Base-by-base conservation (phyloP, 2,113 vertebrate species). In the Pomatostomus ruficeps region DNA sequence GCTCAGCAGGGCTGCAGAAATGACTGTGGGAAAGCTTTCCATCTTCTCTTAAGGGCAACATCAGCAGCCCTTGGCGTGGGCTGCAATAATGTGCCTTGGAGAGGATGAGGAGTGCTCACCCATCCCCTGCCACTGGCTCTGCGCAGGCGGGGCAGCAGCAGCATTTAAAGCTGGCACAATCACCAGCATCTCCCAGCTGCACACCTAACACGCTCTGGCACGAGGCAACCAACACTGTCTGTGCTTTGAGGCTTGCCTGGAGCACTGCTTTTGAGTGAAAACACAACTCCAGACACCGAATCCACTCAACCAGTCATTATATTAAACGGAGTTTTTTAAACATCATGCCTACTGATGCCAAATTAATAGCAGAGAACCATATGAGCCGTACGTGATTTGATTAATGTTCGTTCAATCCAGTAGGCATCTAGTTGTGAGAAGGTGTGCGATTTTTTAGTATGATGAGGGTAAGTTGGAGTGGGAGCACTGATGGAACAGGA, bases 221-320 rank as follows among this genome's bases (percentile, higher is more conserved):
- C 0, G 0, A 73, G 45, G 19, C 2, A 15, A 7, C 59, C 61
- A 54, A 1, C 1, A 0, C 52, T 63, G 43, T 45, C 49, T 1
- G 1, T 58, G 42, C 43, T 73, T 52, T 71, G 84, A 71, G 46
- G 31, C 61, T 57, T 52, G 14, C 24, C 36, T 85, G 55, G 38
- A 88, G 43, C 23, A 5, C 23, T 0, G 1, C 38, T 91, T 57
- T 19, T 59, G 31, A 40, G 19, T 0, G 1, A 58, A 55, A 58
- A 67, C 4, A 3, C 14, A n/a, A 7, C 71, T 70, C 49, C 33
- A 33, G 63, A 35, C 29, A 11, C n/a, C 3, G 4, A 59, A 58
- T 72, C 45, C 12, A 11, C 40, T 76, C 48, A 68, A 36, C 22
- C 14, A n/a, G 76, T 57, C 67, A 17, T 85, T 61, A 11, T 25